Percentiles rank a stretch among this genome's conserved stretches.
Conservation (phyloP, 92 coral and sea anemone species). For the Zoanthus gigantus region DNA sequence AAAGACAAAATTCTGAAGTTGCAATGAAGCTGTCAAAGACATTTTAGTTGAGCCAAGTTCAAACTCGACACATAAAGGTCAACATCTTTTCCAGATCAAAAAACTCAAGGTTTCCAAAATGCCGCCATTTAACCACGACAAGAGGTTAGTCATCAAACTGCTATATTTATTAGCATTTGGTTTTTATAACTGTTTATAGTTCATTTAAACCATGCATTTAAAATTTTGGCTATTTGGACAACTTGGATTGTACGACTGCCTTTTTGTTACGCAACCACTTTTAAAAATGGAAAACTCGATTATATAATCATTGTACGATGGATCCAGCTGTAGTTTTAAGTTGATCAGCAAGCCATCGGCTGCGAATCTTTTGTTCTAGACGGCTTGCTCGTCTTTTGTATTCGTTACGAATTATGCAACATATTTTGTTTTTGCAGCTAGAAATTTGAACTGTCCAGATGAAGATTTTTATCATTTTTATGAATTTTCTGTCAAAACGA, state of each 20-base stretch:
- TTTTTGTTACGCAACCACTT: neutral
- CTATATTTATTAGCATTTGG: neutral
- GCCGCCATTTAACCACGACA: conserved; percentile 36
- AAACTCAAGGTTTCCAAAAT: neutral
- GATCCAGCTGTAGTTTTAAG: neutral
- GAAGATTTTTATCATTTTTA: neutral
- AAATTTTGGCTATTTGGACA: neutral
- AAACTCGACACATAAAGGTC: neutral
- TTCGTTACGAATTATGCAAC: neutral
- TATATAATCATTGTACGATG: neutral
- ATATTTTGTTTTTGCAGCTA: too few species aligned
- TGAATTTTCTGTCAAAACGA: neutral
- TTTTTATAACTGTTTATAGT: neutral
- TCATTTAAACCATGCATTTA: neutral
- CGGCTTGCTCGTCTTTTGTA: neutral
- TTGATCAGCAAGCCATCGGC: neutral
- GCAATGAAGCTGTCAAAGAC: conserved; percentile 18
- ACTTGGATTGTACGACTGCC: neutral
- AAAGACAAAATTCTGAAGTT: neutral
- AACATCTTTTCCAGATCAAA: too few species aligned
- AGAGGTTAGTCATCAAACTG: neutral
- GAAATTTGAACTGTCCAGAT: too few species aligned
- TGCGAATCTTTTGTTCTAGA: neutral
- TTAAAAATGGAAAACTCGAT: neutral
- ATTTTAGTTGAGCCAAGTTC: conserved; percentile 15